Percentiles rank a stretch among this genome's conserved stretches.
These are phyloP conservation scores for Eristalinus aeneus DNA, from an alignment of 2,888 invertebrate genomes.

Conservation along the genomic window DNA sequence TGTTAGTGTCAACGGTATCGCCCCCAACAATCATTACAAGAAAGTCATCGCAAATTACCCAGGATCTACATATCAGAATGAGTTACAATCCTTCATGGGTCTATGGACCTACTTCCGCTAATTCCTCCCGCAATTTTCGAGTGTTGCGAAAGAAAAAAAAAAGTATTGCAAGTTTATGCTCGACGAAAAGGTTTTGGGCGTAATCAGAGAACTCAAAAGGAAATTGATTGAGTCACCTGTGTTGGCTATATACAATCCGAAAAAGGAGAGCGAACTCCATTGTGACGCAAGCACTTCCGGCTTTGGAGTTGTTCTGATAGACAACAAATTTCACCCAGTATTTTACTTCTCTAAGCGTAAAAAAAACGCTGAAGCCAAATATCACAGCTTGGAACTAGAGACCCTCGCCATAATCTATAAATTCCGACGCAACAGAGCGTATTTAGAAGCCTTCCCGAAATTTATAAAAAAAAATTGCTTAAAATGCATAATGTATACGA, in stretches of 20 bases:
- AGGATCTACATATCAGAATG: too few relatives aligned
- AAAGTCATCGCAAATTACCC: too few relatives aligned
- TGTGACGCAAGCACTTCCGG: constrained; percentile 74
- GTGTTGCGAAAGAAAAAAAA: too few relatives aligned
- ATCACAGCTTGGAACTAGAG: constrained; percentile 54
- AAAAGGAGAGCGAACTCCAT: constrained; percentile 72
- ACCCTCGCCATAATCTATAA: constrained; percentile 72
- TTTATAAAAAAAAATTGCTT: too few relatives aligned
- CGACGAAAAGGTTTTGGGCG: neutral
- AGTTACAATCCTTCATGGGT: too few relatives aligned
- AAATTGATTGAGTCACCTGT: constrained; percentile 72
- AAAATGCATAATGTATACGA: too few relatives aligned
- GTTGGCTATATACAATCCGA: constrained; percentile 73
- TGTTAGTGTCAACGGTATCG: too few relatives aligned
- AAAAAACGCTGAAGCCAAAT: constrained; percentile 67
- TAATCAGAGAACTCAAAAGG: neutral
- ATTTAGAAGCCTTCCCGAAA: neutral
- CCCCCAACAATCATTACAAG: too few relatives aligned
- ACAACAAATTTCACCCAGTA: constrained; percentile 72
- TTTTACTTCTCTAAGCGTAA: constrained; percentile 74
- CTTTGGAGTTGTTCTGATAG: constrained; percentile 73
- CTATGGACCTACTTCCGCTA: too few relatives aligned
- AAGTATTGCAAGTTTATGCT: too few relatives aligned
- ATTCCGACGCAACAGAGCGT: constrained; percentile 48
- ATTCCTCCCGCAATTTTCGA: too few relatives aligned